These are phyloP conservation scores for Murina feae DNA, from an alignment of 2,113 vertebrate species.

Conservation along the genomic window DNA sequence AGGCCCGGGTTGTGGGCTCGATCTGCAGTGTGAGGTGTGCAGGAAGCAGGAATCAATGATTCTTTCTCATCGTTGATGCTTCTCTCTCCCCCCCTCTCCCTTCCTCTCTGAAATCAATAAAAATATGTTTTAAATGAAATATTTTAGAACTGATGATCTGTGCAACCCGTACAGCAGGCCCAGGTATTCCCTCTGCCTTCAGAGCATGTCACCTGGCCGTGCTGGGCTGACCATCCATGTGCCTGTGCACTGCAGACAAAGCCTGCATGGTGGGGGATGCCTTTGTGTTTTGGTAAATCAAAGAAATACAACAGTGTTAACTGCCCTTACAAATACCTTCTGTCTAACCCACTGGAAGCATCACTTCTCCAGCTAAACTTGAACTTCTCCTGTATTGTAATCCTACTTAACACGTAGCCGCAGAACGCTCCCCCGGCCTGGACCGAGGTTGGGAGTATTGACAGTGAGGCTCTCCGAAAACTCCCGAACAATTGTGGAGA, in stretches of 20 bases:
- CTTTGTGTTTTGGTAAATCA: slow-evolving; percentile 69
- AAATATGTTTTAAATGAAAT: neutral
- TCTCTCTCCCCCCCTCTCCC: no score
- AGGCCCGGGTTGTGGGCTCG: no score
- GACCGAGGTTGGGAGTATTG: slow-evolving; percentile 55
- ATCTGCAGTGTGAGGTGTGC: no score
- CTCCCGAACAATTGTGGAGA: slow-evolving; percentile 66
- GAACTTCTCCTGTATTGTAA: slow-evolving; percentile 67
- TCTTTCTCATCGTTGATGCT: no score
- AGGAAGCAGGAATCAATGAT: no score
- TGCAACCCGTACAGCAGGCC: neutral
- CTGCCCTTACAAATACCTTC: slow-evolving; percentile 45
- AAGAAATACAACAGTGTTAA: slow-evolving; percentile 59
- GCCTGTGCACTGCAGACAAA: slow-evolving; percentile 60
- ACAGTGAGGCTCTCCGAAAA: slow-evolving; percentile 74
- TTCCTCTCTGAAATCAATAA: no score
- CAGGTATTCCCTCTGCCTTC: slow-evolving; percentile 73
- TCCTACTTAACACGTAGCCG: slow-evolving; percentile 29
- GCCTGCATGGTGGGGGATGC: slow-evolving; percentile 57
- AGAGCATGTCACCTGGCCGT: slow-evolving; percentile 71
- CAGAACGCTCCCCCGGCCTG: slow-evolving; percentile 67
- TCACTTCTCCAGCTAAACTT: slow-evolving; percentile 30
- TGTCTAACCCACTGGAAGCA: slow-evolving; percentile 41
- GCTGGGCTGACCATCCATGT: slow-evolving; percentile 21
- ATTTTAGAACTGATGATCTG: neutral